A percentile compares a stretch with the other conserved stretches of the same genome.
Evolutionary conservation across 2,113 vertebrate genomes (phyloP).

Genomic region (human (Homo sapiens)): DNA sequence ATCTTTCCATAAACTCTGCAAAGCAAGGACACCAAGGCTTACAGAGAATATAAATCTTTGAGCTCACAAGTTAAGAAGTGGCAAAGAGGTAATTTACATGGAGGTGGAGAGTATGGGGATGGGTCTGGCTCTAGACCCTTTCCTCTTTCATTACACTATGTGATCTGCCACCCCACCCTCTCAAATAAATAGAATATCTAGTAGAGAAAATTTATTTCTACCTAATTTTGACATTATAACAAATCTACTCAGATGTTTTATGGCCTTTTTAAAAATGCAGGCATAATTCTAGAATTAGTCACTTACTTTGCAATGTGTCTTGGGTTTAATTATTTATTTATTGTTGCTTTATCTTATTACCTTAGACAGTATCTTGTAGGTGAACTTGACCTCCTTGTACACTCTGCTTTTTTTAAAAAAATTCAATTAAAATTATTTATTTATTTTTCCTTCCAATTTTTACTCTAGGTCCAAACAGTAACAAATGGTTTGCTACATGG

Average conservation of each 20-base stretch:
- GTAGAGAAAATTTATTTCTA: constrained; percentile 47
- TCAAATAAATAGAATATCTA: not conserved
- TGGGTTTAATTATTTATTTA: not conserved
- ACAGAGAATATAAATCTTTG: not conserved
- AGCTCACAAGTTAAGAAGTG: not conserved
- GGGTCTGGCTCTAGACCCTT: not conserved
- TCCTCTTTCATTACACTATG: not conserved
- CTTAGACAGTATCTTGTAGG: not conserved
- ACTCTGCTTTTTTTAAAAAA: not conserved
- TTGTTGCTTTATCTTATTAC: not conserved
- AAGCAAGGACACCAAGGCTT: constrained; percentile 8
- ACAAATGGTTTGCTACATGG: too few species aligned
- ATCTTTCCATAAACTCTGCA: not conserved
- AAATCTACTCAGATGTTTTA: constrained; percentile 30
- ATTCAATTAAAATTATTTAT: too few species aligned
- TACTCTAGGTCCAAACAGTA: too few species aligned
- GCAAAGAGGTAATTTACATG: not conserved
- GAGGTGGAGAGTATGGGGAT: not conserved
- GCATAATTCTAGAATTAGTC: constrained; percentile 26
- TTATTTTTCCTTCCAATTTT: too few species aligned
- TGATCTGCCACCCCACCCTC: not conserved
- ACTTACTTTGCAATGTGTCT: not conserved
- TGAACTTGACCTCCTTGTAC: not conserved
- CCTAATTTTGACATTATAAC: constrained; percentile 19
- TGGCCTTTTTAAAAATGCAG: not conserved